Base-by-base conservation (phyloP, 2,113 vertebrate genomes). In the Bathybates hornii region DNA sequence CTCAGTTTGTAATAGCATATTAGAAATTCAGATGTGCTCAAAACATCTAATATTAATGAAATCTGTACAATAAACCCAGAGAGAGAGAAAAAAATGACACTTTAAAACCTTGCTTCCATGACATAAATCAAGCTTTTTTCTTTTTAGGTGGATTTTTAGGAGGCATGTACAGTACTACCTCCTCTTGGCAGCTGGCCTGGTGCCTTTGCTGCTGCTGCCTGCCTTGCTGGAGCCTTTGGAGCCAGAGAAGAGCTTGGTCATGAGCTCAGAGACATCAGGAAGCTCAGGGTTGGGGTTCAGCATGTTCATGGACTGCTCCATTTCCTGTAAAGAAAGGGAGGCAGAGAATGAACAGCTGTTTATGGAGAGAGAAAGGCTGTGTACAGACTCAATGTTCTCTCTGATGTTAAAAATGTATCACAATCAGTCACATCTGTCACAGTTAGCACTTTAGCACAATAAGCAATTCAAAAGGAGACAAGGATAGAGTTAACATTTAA, bases 261-360 rank as follows among this genome's bases (percentile, higher is more conserved):
- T 99, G 90, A 99, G 98, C 93, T 99, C 99, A 5, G 99, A 99
- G 76, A 99, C 98, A 89, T 99, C 99, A 32, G 99, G 99, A 48
- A 99, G 96, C 89, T 99, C 99, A 0, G 98, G 98, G 96, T 99
- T 99, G 88, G 99, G 98, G 95, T 98, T 99, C 94, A 99, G 93
- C 99, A 99, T 99, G 94, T 99, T 99, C 98, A 99, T 99, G 66
- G 99, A 99, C 93, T 99, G 99, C 86, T 99, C 99, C 97, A 99
- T 99, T 96, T 99, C 99, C 99, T 99, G 95, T 19, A 34, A 41
- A 76, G 53, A 82, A 3, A 16, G 50, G 48, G 48, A 78, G 57
- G 16, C 24, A 78, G 34, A 16, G 41, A 84, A 78, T 81, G 84
- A 78, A 86, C 78, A 43, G 63, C 41, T 81, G 32, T 4, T 80